Evolutionary conservation across 2,113 vertebrate genomes (phyloP).

Genomic region (Eurystomus gularis): DNA sequence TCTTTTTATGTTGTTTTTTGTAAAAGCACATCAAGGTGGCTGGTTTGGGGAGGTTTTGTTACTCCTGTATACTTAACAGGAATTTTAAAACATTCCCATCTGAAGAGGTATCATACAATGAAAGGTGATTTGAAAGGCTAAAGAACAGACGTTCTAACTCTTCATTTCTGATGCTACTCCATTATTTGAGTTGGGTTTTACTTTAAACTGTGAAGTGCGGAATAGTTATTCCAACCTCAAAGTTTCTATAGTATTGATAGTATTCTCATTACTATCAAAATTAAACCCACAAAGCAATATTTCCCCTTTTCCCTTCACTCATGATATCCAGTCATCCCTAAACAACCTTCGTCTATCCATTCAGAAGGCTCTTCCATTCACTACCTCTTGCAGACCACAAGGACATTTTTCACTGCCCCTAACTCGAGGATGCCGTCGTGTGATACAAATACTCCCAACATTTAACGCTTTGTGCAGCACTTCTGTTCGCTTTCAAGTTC

Average conservation of each 20-base stretch:
- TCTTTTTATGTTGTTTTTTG: not conserved
- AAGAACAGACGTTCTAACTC: not conserved
- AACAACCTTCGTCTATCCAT: not conserved
- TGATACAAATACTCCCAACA: not conserved
- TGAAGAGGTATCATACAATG: not conserved
- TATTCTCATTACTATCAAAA: not conserved
- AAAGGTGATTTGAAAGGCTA: not conserved
- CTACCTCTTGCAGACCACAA: not conserved
- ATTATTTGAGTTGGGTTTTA: not conserved
- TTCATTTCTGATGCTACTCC: not conserved
- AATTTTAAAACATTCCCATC: not conserved
- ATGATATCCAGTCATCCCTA: too few species aligned
- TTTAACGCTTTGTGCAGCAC: not conserved
- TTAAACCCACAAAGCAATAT: too few species aligned
- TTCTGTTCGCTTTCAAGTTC: not conserved
- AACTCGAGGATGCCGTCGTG: fast-evolving
- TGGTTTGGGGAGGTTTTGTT: not conserved
- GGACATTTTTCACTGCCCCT: not conserved
- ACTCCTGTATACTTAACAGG: not conserved
- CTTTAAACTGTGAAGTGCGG: not conserved
- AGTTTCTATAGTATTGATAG: not conserved
- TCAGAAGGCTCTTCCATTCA: not conserved
- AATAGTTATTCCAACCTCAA: not conserved
- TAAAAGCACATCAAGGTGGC: not conserved
- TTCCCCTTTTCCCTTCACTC: not conserved